Base-by-base conservation (phyloP, 2,113 vertebrate genomes). In the Synodontis membranacea region DNA sequence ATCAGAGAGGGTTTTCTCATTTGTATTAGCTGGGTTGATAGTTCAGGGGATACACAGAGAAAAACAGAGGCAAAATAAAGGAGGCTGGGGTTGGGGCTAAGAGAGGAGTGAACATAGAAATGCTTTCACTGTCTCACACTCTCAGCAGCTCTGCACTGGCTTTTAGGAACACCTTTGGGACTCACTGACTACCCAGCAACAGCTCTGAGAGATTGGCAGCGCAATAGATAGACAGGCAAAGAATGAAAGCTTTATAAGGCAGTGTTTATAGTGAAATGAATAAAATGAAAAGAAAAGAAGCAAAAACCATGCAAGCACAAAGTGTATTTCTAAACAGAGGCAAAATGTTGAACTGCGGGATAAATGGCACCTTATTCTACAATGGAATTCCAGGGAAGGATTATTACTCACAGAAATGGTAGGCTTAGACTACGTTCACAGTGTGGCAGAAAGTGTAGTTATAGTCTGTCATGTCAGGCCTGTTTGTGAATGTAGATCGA, bases 51-150 rank as follows among this genome's bases (percentile, higher is more conserved):
- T 83, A 37, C 46, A 62, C 34, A 11, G 64, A 62, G 74, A 76
- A 56, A 34, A 79, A 52, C 84, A 85, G 62, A 88, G 88, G 92
- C 89, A 89, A 86, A 89, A 89, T 88, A 89, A 86, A 85, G 82
- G 28, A 86, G 76, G 80, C 44, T 54, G 79, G 52, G 88, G 54
- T 80, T 88, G 84, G 42, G 88, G 70, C 44, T 48, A 54, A 64
- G 58, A 80, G 84, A 54, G 54, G 80, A 88, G 72, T 89, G 92
- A 94, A 95, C 94, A 95, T 90, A 92, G 91, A 95, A 94, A 95
- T 91, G 93, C 94, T 95, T 94, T 95, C 93, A 93, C 90, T 90
- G 89, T 89, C 44, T 88, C 58, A 88, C 80, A 86, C 86, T 89
- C 88, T 86, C 90, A 89, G 56, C 84, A 84, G 88, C 44, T 83